phyloP scores from a whole-genome alignment of 2,113 vertebrate species.

The Chloropsis cyanopogon region DNA sequence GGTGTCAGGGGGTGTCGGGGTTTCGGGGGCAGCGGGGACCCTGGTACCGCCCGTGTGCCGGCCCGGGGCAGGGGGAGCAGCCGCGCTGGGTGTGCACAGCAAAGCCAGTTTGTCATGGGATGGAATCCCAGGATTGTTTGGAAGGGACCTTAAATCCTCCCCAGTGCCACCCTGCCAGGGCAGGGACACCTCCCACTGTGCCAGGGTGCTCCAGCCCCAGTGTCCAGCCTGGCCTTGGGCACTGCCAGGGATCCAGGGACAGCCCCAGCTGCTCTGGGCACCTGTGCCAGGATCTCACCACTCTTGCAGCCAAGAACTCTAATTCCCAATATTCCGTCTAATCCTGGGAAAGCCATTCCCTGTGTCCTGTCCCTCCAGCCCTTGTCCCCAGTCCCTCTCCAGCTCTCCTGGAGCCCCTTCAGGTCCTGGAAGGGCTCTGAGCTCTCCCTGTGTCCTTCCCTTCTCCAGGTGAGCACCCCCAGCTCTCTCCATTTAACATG shows the following conservation, averaged over 20 bases:
- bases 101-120: background rate
- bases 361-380: background rate
- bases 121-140: fast-evolving
- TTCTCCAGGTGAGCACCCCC: fast-evolving
- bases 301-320: fast-evolving
- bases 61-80: background rate
- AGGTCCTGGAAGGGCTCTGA: background rate
- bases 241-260: background rate
- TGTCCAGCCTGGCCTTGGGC: background rate
- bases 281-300: fast-evolving
- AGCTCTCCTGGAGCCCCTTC: background rate
- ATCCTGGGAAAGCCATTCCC: background rate
- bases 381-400: background rate
- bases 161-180: no score
- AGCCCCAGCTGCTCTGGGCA: background rate
- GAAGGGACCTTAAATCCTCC: background rate
- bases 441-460: background rate
- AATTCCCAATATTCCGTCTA: background rate
- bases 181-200: background rate
- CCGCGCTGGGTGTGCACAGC: fast-evolving
- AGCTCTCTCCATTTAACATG: background rate
- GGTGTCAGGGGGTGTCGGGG: no score
- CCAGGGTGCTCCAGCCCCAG: background rate
- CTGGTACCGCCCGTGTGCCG: background rate
- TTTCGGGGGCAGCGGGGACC: background rate